phyloP scores from a whole-genome alignment of 1,140 invertebrate species.

The Brachionus rubens region DNA sequence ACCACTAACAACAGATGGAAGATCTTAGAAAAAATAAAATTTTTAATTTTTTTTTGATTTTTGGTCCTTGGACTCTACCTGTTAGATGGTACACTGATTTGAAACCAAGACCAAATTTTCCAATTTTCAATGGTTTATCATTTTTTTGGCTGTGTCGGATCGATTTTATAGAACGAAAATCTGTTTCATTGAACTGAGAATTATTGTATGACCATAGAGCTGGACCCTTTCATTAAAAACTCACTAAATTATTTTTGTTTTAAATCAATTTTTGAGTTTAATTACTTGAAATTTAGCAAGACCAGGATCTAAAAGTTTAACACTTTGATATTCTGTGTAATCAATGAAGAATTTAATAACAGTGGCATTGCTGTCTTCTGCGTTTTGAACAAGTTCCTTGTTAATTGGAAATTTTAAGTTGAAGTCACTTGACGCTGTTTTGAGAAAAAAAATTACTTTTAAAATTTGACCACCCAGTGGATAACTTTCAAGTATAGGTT shows the following conservation, averaged over 20 bases:
- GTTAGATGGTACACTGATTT: conserved; percentile 55
- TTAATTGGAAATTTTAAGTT: no score
- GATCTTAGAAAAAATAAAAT: conserved; percentile 49
- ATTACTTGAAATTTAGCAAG: conserved; percentile 29
- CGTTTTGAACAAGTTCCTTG: conserved; percentile 60
- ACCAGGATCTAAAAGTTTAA: conserved; percentile 47
- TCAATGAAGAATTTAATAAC: conserved; percentile 55
- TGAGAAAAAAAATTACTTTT: background rate
- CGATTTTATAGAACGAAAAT: conserved; percentile 54
- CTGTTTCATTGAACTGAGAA: conserved; percentile 51
- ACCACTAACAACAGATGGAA: conserved; percentile 52
- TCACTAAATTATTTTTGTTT: no score
- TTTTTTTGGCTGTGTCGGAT: conserved; percentile 53
- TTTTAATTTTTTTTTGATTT: background rate
- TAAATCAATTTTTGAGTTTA: background rate
- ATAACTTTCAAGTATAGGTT: background rate
- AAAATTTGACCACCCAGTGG: conserved; percentile 31
- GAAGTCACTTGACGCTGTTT: background rate
- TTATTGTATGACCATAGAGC: conserved; percentile 56
- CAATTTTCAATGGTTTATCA: conserved; percentile 52
- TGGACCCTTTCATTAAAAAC: conserved; percentile 50
- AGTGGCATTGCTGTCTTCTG: conserved; percentile 57
- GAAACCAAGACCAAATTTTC: conserved; percentile 54
- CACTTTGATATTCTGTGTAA: conserved; percentile 48
- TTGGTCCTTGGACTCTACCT: conserved; percentile 48